Base-by-base conservation (phyloP, 2,113 vertebrate species). In the Garra rufa region DNA sequence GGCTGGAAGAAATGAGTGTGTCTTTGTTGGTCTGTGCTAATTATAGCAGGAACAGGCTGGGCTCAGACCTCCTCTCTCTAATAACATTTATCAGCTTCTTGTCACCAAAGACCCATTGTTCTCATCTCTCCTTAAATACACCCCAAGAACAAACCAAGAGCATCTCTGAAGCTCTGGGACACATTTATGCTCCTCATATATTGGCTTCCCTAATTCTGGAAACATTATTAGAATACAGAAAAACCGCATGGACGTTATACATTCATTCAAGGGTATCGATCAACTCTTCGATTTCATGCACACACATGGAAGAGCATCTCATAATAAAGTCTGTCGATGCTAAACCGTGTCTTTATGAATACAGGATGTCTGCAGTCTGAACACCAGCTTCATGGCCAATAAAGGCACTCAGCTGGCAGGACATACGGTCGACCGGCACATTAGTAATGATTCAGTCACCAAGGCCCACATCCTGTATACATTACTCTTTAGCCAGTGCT, bases 61-160 rank as follows among this genome's bases (percentile, higher is more conserved):
- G 76, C 67, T 71, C 70, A 65, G 70, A 77, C 80, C 84, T 77
- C 59, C 43, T 71, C 81, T 83, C 81, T 81, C 81, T 80, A 83
- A 81, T 85, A 87, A 87, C 83, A 85, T 85, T 85, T 87, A 85
- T 87, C 80, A 75, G 83, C 76, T 83, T 67, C 83, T 69, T 82
- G 80, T 83, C 76, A 88, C 84, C 81, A 83, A 83, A 81, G 67
- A 73, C 46, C 75, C 63, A 86, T 86, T 83, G 76, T 84, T 88
- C 84, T 88, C 81, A 76, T 83, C 50, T 84, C 76, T 86, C 81
- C 81, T 46, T 76, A 83, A 85, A 83, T 69, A 77, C 41, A 77
- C 46, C 69, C 55, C 30, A 83, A 69, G 70, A 75, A 85, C 69
- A 83, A 85, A 74, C 79, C 44, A 76, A 67, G 59, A 81, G 59